Conservation (phyloP, 2,113 vertebrate genomes). For the Butastur rufipennis region DNA sequence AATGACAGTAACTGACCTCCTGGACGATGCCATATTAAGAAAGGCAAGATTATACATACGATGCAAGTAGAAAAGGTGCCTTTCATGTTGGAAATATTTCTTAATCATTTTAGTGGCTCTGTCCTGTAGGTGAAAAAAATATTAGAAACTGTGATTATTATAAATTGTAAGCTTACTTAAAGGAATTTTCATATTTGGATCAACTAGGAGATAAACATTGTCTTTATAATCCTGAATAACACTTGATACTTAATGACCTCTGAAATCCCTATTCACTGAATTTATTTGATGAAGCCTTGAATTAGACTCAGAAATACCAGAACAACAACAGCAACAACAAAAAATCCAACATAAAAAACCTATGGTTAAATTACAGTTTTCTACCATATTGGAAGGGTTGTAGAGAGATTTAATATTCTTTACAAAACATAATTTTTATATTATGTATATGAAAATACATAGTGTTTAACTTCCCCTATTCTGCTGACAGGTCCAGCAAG, state of each 20-base stretch:
- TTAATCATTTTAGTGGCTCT: background rate
- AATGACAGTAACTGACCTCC: background rate
- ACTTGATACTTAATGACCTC: background rate
- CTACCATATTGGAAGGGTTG: background rate
- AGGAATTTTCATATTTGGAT: background rate
- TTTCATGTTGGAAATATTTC: background rate
- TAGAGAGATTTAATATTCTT: background rate
- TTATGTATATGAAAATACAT: background rate
- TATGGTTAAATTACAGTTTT: background rate
- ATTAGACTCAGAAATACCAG: background rate
- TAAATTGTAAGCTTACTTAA: background rate
- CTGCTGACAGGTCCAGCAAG: background rate
- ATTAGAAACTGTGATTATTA: background rate
- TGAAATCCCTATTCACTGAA: background rate
- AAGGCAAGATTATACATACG: background rate
- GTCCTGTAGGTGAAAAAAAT: background rate
- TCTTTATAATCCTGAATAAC: background rate
- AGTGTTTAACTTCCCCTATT: background rate
- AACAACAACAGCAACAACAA: background rate
- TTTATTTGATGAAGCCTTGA: background rate
- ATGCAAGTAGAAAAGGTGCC: background rate
- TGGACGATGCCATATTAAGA: background rate
- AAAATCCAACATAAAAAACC: fast-evolving
- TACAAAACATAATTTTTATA: background rate
- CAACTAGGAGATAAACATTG: background rate